Conservation (phyloP, 2,888 invertebrate species). For the Drosophila kambysellisi region DNA sequence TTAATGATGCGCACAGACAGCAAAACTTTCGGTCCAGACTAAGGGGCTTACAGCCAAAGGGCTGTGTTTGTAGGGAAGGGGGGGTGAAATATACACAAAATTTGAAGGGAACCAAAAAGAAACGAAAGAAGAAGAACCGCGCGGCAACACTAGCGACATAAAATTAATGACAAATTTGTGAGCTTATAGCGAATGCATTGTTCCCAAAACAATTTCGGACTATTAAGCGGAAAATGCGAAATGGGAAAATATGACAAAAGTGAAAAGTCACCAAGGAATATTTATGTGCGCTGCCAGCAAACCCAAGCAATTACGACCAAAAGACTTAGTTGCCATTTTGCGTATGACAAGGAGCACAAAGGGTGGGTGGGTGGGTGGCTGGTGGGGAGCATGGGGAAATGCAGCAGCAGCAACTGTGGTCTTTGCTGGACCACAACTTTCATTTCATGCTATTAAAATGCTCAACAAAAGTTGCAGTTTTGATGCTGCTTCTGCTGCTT, state of each 20-base stretch:
- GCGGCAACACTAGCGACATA: conserved; percentile 66
- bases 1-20: conserved; percentile 76
- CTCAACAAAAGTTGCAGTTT: conserved; percentile 62
- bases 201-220: conserved; percentile 63
- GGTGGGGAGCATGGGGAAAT: not conserved
- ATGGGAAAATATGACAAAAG: conserved; percentile 58
- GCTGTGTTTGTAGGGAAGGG: not conserved
- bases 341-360: conserved; percentile 27
- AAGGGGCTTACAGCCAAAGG: conserved; percentile 3
- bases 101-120: conserved; percentile 23
- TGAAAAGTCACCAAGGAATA: conserved; percentile 58
- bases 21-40: conserved; percentile 49
- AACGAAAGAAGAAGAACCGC: not conserved
- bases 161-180: conserved; percentile 75
- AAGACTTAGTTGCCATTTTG: conserved; percentile 56
- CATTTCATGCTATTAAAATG: conserved; percentile 42
- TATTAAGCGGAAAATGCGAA: conserved; percentile 55
- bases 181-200: conserved; percentile 63
- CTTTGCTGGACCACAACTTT: conserved; percentile 55
- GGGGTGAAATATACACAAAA: conserved; percentile 37
- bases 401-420: conserved; percentile 34
- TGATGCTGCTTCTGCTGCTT: conserved; percentile 16
- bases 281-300: conserved; percentile 48
- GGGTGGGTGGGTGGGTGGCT: too few relatives aligned
- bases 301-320: conserved; percentile 61